Conservation (phyloP, 2,888 invertebrate genomes). For the Falcaria lacertinaria region DNA sequence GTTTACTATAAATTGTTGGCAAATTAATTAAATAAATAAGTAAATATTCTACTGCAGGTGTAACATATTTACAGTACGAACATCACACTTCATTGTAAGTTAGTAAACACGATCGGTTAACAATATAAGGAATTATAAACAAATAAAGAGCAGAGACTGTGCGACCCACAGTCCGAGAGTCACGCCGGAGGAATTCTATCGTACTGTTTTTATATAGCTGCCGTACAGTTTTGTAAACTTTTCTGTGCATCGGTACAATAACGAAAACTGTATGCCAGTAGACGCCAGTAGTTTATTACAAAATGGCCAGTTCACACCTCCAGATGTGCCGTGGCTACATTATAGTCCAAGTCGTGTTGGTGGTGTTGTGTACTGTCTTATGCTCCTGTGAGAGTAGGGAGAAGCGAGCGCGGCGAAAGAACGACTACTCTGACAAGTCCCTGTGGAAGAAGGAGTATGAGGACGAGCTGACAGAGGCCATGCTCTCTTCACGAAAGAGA, state of each 20-base stretch:
- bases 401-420: slow-evolving; percentile 37
- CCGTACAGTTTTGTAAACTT: slow-evolving; percentile 46
- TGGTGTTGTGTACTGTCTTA: slow-evolving; percentile 28
- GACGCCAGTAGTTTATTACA: slow-evolving; percentile 35
- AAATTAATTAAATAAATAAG: too few relatives aligned
- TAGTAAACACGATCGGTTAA: slow-evolving; percentile 5
- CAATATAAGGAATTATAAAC: slow-evolving; percentile 26
- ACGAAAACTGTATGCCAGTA: slow-evolving; percentile 10
- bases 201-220: slow-evolving; percentile 45
- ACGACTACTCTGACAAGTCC: slow-evolving; percentile 41
- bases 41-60: too few relatives aligned
- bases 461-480: slow-evolving; percentile 58
- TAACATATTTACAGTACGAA: too few relatives aligned
- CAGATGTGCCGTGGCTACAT: slow-evolving; percentile 38
- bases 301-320: slow-evolving; percentile 33
- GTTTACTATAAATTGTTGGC: too few relatives aligned
- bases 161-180: slow-evolving; percentile 27
- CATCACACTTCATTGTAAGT: not conserved
- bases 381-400: slow-evolving; percentile 31
- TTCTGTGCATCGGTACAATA: slow-evolving; percentile 7
- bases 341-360: slow-evolving; percentile 25
- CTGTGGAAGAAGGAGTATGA: slow-evolving; percentile 71
- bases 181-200: slow-evolving; percentile 30
- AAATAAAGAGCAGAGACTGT: slow-evolving; percentile 29
- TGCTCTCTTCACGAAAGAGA: slow-evolving; percentile 39